Conservation (phyloP, 1,140 invertebrate species). For the Leptinotarsa lineolata region DNA sequence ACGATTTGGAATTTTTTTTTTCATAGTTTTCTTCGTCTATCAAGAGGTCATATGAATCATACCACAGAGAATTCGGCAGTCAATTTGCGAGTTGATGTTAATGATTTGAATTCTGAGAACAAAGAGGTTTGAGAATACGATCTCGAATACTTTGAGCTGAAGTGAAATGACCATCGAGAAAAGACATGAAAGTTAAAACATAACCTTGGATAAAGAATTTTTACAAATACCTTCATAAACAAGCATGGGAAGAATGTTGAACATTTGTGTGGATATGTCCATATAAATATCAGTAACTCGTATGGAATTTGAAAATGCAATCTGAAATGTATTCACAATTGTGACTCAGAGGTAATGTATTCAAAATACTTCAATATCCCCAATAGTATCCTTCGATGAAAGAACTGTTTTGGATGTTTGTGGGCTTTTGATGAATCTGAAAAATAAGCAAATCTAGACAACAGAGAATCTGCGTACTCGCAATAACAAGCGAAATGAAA, state of each 20-base stretch:
- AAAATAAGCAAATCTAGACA: too few relatives aligned
- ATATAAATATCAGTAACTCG: background rate
- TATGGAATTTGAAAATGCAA: background rate
- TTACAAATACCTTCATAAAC: background rate
- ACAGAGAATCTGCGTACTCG: too few relatives aligned
- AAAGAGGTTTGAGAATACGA: background rate
- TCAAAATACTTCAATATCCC: too few relatives aligned
- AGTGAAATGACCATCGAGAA: background rate
- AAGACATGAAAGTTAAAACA: background rate
- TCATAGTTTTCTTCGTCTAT: background rate
- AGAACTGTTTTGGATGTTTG: too few relatives aligned
- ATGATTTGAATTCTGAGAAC: background rate
- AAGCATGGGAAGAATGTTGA: background rate
- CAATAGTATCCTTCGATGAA: too few relatives aligned
- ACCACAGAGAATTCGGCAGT: background rate
- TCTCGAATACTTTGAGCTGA: too few relatives aligned
- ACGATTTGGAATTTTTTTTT: too few relatives aligned
- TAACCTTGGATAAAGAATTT: background rate
- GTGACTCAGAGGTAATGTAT: too few relatives aligned
- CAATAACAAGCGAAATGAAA: too few relatives aligned
- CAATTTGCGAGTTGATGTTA: constrained; percentile 2
- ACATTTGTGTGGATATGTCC: background rate
- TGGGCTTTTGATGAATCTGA: too few relatives aligned
- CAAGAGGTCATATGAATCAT: constrained; percentile 6
- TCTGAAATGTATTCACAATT: background rate